Evolutionary conservation across 2,888 invertebrate species (phyloP).

Genomic region (Cremastinae sp.): DNA sequence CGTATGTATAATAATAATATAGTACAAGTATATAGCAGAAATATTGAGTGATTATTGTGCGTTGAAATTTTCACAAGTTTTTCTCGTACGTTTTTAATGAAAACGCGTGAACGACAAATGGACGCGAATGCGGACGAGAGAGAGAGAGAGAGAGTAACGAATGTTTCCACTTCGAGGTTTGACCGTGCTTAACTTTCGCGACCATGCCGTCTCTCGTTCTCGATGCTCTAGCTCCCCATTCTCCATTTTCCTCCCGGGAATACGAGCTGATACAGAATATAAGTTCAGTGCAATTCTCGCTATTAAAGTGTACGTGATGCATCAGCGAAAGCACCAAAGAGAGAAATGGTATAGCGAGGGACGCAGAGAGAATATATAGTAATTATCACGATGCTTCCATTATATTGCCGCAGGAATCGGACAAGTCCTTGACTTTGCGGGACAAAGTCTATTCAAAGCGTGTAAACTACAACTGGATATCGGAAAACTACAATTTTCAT

Average conservation of each 20-base stretch:
- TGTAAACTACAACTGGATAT: background rate
- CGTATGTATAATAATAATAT: no score
- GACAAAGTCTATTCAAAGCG: constrained; percentile 4
- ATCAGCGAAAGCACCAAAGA: constrained; percentile 23
- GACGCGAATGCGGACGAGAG: background rate
- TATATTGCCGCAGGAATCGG: constrained; percentile 44
- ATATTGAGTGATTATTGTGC: no score
- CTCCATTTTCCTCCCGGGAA: constrained; percentile 33
- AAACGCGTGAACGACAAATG: background rate
- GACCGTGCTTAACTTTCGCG: constrained; percentile 30
- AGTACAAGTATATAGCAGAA: no score
- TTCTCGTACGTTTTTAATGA: no score
- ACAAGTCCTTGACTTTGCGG: constrained; percentile 5
- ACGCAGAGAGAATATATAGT: constrained; percentile 18
- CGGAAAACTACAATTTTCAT: no score
- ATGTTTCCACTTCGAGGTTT: constrained; percentile 18
- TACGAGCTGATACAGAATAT: constrained; percentile 49
- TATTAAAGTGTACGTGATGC: constrained; percentile 40
- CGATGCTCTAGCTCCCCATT: constrained; percentile 16
- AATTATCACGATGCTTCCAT: constrained; percentile 58
- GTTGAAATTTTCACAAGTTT: no score
- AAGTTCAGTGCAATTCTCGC: constrained; percentile 38
- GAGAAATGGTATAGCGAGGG: background rate
- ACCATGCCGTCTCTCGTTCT: constrained; percentile 12
- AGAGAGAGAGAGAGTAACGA: background rate